These are phyloP conservation scores for Heliconius hewitsoni DNA, from an alignment of 1,140 invertebrate genomes.

Conservation along the genomic window DNA sequence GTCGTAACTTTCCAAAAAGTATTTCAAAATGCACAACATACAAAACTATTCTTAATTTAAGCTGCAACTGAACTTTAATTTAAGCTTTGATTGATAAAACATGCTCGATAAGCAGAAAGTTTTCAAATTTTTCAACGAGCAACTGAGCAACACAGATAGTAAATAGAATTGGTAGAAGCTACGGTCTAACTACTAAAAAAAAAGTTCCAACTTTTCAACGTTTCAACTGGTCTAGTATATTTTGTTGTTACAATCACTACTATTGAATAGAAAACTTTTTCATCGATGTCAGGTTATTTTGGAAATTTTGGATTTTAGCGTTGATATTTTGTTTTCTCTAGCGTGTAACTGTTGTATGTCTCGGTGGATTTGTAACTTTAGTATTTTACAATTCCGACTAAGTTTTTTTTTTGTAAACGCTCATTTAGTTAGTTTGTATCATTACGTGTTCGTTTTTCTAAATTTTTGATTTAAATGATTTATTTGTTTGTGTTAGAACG, in stretches of 20 bases:
- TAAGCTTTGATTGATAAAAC: constrained; percentile 11
- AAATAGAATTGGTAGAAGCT: constrained; percentile 8
- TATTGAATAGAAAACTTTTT: constrained; percentile 2
- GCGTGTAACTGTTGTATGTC: neutral
- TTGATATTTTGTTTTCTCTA: neutral
- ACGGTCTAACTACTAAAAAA: constrained; percentile 3
- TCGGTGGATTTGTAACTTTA: neutral
- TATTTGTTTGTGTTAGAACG: too few species aligned
- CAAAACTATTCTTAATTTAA: neutral
- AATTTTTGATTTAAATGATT: neutral
- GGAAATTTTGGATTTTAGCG: constrained; percentile 4
- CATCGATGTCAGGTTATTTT: neutral
- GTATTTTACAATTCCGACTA: neutral
- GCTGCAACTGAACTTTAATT: neutral
- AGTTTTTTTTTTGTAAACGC: neutral
- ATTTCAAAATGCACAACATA: neutral
- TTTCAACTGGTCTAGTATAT: neutral
- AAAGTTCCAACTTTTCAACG: neutral
- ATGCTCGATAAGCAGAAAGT: neutral
- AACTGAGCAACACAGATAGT: constrained; percentile 6
- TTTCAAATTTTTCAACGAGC: neutral
- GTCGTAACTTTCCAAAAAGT: neutral
- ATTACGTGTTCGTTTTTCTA: neutral
- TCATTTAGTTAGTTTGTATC: neutral
- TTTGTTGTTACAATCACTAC: constrained; percentile 10